A percentile compares a stretch with the other conserved stretches of the same genome.
Evolutionary conservation across 1,140 invertebrate species (phyloP).

Genomic region (Papilio xuthus): DNA sequence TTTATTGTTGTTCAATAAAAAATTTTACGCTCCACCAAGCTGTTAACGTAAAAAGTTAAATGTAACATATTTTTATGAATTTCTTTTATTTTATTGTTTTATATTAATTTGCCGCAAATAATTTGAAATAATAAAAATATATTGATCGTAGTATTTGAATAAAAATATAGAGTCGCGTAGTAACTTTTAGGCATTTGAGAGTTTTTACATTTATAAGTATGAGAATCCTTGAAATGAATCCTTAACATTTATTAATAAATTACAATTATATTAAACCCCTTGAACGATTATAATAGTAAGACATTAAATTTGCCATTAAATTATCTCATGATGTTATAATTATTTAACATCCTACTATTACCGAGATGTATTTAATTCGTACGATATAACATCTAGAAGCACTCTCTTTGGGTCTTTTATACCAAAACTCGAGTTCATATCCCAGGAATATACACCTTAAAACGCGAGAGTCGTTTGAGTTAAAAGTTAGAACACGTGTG

Average conservation of each 20-base stretch:
- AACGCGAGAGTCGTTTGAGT: constrained; percentile 30
- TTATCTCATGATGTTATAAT: too few relatives aligned
- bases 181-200: too few relatives aligned
- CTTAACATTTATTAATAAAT: too few relatives aligned
- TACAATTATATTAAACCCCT: too few relatives aligned
- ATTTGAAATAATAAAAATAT: not conserved
- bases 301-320: too few relatives aligned
- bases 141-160: too few relatives aligned
- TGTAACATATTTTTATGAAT: constrained; percentile 18
- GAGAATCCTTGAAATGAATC: too few relatives aligned
- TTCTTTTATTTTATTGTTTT: not conserved
- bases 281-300: too few relatives aligned
- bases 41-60: constrained; percentile 9
- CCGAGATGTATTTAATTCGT: constrained; percentile 8
- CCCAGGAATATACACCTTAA: constrained; percentile 9
- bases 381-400: constrained; percentile 6
- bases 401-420: constrained; percentile 20
- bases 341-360: too few relatives aligned
- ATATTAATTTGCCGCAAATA: not conserved
- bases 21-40: constrained; percentile 11
- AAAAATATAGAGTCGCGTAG: too few relatives aligned
- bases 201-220: too few relatives aligned
- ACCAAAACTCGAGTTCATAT: constrained; percentile 24
- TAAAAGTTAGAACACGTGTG: constrained; percentile 37
- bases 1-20: constrained; percentile 25